Percentiles rank a stretch among this genome's conserved stretches.
Evolutionary conservation across 2,888 invertebrate species (phyloP).

Genomic region (Cryptus viduatorius): DNA sequence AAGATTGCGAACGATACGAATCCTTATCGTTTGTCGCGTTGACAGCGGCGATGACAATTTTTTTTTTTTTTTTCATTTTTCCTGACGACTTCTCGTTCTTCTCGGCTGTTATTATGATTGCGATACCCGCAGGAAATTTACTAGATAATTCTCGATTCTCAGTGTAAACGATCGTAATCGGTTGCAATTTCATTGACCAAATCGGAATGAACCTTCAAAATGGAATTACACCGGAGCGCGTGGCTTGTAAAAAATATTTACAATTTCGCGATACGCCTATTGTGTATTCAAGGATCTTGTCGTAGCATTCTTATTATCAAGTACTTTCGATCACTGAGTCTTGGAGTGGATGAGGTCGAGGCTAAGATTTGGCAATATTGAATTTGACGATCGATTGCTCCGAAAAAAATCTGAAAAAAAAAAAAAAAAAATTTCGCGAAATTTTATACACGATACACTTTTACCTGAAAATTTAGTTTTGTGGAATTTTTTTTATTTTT

Average conservation of each 20-base stretch:
- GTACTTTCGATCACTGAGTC: background rate
- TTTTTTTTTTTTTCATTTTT: constrained; percentile 1
- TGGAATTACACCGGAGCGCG: background rate
- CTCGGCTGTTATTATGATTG: constrained; percentile 25
- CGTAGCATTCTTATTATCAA: background rate
- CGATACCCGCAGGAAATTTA: constrained; percentile 34
- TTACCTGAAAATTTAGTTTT: background rate
- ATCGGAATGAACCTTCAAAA: constrained; percentile 47
- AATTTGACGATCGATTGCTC: background rate
- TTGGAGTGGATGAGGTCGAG: background rate
- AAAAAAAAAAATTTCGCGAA: background rate
- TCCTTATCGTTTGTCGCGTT: constrained; percentile 30
- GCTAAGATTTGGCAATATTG: background rate
- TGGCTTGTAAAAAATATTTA: constrained; percentile 1
- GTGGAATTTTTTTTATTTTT: background rate
- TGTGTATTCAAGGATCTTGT: constrained; percentile 8
- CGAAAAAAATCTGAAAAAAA: background rate
- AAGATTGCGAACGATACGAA: constrained; percentile 54
- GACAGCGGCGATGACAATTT: constrained; percentile 37
- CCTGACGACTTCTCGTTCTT: constrained; percentile 1
- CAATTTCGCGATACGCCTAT: constrained; percentile 1
- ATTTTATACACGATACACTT: background rate
- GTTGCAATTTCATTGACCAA: constrained; percentile 55
- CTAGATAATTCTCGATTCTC: constrained; percentile 50
- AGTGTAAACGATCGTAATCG: constrained; percentile 18